phyloP scores from a whole-genome alignment of 2,888 invertebrate species.

The Drosophila vallismaia region DNA sequence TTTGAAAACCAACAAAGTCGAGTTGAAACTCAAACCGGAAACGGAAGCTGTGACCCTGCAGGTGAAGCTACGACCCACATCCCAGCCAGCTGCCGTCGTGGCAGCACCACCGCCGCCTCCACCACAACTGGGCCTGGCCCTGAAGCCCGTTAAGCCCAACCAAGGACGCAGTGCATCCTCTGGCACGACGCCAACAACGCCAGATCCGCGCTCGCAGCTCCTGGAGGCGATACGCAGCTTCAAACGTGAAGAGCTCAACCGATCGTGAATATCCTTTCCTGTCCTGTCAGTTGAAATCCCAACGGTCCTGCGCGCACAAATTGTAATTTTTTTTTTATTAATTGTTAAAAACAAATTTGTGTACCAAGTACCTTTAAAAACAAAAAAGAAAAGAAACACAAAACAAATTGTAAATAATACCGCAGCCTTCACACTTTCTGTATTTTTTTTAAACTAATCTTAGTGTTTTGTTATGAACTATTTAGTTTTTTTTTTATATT shows the following conservation, averaged over 20 bases:
- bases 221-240: slow-evolving; percentile 90
- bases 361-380: slow-evolving; percentile 3
- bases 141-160: slow-evolving; percentile 72
- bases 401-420: slow-evolving; percentile 55
- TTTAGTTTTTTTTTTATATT: slow-evolving; percentile 51
- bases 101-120: slow-evolving; percentile 47
- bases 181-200: slow-evolving; percentile 42
- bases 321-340: slow-evolving; percentile 16
- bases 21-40: slow-evolving; percentile 45
- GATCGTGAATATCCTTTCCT: slow-evolving; percentile 54
- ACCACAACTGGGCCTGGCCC: slow-evolving; percentile 74
- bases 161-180: slow-evolving; percentile 49
- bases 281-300: slow-evolving; percentile 2
- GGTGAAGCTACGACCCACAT: slow-evolving; percentile 58
- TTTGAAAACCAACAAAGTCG: slow-evolving; percentile 69
- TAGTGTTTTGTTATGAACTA: slow-evolving; percentile 68
- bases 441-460: slow-evolving; percentile 54
- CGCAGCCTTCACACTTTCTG: slow-evolving; percentile 6
- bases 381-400: neutral
- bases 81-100: slow-evolving; percentile 22
- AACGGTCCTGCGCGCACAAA: slow-evolving; percentile 52
- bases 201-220: slow-evolving; percentile 87
- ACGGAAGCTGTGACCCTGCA: slow-evolving; percentile 40
- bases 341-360: slow-evolving; percentile 17
- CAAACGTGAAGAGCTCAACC: slow-evolving; percentile 84